These are phyloP conservation scores for Glomeris maerens DNA, from an alignment of 1,140 invertebrate species.

Conservation along the genomic window DNA sequence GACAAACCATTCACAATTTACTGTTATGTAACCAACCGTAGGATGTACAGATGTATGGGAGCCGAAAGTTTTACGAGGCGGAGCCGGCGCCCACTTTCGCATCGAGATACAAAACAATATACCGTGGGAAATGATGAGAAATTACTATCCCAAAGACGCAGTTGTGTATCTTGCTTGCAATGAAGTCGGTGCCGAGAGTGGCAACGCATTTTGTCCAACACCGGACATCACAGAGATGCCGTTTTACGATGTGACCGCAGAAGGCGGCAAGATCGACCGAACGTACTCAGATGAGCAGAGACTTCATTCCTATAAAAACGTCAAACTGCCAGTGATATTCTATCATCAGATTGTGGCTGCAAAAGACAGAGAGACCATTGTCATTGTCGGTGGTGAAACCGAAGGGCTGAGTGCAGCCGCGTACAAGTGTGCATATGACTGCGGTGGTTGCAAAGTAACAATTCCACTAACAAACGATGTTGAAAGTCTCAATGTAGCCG, in stretches of 20 bases:
- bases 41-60: constrained; percentile 82
- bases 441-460: constrained; percentile 41
- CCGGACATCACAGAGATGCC: background rate
- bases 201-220: background rate
- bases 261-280: constrained; percentile 17
- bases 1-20: too few species aligned
- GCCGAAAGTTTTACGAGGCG: constrained; percentile 65
- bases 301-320: constrained; percentile 17
- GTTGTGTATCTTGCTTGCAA: constrained; percentile 47
- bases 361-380: constrained; percentile 35
- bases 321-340: constrained; percentile 39
- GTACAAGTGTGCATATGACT: constrained; percentile 38
- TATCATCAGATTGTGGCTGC: constrained; percentile 46
- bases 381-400: constrained; percentile 79
- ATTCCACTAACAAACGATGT: constrained; percentile 61
- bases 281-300: constrained; percentile 20
- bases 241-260: constrained; percentile 2
- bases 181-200: constrained; percentile 29
- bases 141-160: constrained; percentile 36
- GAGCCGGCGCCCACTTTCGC: constrained; percentile 67
- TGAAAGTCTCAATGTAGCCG: constrained; percentile 71
- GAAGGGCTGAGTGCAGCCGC: constrained; percentile 58
- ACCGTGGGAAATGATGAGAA: constrained; percentile 46
- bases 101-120: constrained; percentile 47
- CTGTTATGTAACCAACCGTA: constrained; percentile 24